Conservation (phyloP, 2,797 vertebrate species). For the Melanogrammus aeglefinus region DNA sequence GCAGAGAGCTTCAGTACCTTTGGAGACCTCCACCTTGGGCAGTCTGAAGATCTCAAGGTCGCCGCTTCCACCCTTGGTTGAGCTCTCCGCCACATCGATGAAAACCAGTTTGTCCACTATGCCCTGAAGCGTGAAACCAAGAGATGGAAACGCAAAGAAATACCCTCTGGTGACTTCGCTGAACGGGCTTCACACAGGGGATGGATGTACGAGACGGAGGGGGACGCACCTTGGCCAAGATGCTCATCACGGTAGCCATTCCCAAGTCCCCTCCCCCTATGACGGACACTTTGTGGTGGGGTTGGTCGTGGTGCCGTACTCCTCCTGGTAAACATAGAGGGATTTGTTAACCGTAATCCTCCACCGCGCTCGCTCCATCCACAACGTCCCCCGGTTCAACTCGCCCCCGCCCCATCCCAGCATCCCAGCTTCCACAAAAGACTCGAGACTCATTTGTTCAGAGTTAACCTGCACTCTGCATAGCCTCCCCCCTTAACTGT, state of each 20-base stretch:
- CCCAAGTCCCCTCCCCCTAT: slow-evolving; percentile 92
- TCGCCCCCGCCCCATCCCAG: no score
- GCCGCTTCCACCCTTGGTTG: slow-evolving; percentile 82
- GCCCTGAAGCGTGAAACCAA: slow-evolving; percentile 54
- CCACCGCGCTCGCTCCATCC: background rate
- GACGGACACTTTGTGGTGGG: slow-evolving; percentile 83
- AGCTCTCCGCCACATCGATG: slow-evolving; percentile 82
- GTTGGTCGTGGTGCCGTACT: slow-evolving; percentile 50
- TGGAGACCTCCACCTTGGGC: slow-evolving; percentile 88
- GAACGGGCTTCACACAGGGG: background rate
- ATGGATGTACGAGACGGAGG: no score
- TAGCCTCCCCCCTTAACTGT: no score
- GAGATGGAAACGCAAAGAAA: background rate
- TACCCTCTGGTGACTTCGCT: background rate
- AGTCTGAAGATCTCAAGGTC: slow-evolving; percentile 90
- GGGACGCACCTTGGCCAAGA: slow-evolving; percentile 84
- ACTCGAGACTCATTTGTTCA: no score
- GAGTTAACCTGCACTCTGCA: no score
- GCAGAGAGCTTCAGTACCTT: slow-evolving; percentile 70
- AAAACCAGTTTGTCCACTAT: slow-evolving; percentile 87
- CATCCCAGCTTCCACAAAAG: no score
- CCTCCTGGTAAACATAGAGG: slow-evolving; percentile 49
- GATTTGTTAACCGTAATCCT: background rate
- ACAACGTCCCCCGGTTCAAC: background rate
- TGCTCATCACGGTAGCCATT: slow-evolving; percentile 85